These are phyloP conservation scores for Etheostoma cragini DNA, from an alignment of 2,113 vertebrate genomes.

Conservation along the genomic window DNA sequence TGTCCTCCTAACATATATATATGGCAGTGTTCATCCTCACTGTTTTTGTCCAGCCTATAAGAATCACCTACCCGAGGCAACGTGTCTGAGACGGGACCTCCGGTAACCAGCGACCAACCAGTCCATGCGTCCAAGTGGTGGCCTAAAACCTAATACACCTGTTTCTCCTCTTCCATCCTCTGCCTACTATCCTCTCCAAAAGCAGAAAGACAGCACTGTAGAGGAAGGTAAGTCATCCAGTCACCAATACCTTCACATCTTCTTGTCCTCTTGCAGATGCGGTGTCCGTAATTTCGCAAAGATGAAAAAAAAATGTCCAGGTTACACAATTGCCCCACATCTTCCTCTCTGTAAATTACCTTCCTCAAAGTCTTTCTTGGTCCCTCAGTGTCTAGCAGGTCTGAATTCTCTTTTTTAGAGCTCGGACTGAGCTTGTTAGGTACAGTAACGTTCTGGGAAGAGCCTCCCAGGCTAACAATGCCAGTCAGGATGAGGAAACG, in stretches of 20 bases:
- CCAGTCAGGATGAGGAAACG: conserved; percentile 51
- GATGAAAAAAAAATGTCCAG: not conserved
- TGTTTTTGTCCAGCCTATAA: conserved; percentile 14
- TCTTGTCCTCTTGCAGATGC: conserved; percentile 9
- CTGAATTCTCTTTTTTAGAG: not conserved
- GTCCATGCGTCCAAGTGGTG: conserved; percentile 67
- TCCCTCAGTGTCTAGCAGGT: not conserved
- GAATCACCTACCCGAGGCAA: conserved; percentile 71
- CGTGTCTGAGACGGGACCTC: conserved; percentile 42
- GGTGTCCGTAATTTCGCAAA: conserved; percentile 65
- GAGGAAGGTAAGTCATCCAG: conserved; percentile 15
- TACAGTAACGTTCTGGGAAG: conserved; percentile 27
- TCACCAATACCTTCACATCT: conserved; percentile 12
- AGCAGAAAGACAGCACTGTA: not conserved
- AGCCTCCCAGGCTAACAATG: conserved; percentile 49
- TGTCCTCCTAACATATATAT: not conserved
- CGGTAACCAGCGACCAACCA: conserved; percentile 38
- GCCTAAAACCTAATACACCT: conserved; percentile 58
- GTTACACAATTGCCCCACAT: conserved; percentile 12
- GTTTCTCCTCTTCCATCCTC: conserved; percentile 49
- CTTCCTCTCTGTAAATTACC: conserved; percentile 51
- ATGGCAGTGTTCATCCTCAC: conserved; percentile 14
- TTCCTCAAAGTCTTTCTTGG: conserved; percentile 37
- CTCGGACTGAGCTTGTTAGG: conserved; percentile 19
- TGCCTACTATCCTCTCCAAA: not conserved